Evolutionary conservation across 1,140 invertebrate species (phyloP).

Genomic region (Streblospio benedicti): DNA sequence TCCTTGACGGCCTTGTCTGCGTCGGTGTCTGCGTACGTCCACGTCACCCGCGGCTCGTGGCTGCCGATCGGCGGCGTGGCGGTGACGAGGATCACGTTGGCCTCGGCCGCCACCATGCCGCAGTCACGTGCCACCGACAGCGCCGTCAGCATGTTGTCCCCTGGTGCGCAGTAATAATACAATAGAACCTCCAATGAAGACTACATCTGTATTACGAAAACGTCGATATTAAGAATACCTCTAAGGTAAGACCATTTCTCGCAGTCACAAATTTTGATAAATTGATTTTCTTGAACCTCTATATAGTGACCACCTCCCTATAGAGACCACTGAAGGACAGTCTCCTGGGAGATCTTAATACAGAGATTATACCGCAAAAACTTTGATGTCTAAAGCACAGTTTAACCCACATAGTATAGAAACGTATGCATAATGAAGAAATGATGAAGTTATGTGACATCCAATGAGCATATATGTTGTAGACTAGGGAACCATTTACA

Average conservation of each 20-base stretch:
- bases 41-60: conserved; percentile 30
- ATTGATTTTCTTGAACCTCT: background rate
- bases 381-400: too few relatives aligned
- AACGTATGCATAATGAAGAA: too few relatives aligned
- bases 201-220: background rate
- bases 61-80: conserved; percentile 36
- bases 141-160: conserved; percentile 91
- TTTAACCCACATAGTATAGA: too few relatives aligned
- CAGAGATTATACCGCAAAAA: too few relatives aligned
- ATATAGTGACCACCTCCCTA: background rate
- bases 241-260: too few relatives aligned
- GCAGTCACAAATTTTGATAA: too few relatives aligned
- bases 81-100: conserved; percentile 64
- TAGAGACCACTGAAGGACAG: background rate
- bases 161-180: conserved; percentile 21
- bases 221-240: background rate
- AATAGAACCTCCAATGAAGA: too few relatives aligned
- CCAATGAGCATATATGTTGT: too few relatives aligned
- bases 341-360: background rate
- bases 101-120: conserved; percentile 68
- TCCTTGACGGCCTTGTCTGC: conserved; percentile 1
- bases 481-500: too few relatives aligned
- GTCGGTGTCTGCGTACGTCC: conserved; percentile 33
- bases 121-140: conserved; percentile 91
- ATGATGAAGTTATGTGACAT: too few relatives aligned